Conservation (phyloP, 1,140 invertebrate species). For the Berghia stephanieae region DNA sequence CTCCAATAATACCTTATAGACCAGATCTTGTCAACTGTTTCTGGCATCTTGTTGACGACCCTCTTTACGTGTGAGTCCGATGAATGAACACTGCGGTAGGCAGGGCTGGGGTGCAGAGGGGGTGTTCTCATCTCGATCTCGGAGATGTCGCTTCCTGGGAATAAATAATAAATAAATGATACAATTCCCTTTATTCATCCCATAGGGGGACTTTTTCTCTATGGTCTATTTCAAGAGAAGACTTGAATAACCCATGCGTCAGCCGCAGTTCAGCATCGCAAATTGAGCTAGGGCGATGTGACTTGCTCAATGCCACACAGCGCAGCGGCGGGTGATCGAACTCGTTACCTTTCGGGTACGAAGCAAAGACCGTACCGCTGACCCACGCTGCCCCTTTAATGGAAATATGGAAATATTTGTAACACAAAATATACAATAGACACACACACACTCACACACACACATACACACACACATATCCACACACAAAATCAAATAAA, state of each 20-base stretch:
- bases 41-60: slow-evolving; percentile 35
- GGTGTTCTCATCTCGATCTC: slow-evolving; percentile 4
- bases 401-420: not conserved
- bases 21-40: slow-evolving; percentile 46
- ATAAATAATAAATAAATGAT: not conserved
- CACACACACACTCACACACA: not conserved
- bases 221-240: too few species aligned
- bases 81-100: slow-evolving; percentile 32
- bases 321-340: too few species aligned
- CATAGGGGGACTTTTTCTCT: too few species aligned
- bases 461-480: not conserved
- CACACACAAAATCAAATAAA: not conserved
- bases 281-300: too few species aligned
- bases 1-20: slow-evolving; percentile 43
- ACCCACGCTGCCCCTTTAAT: too few species aligned
- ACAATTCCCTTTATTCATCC: too few species aligned
- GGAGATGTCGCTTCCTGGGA: not conserved
- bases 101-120: not conserved
- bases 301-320: too few species aligned
- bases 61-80: slow-evolving; percentile 24
- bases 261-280: too few species aligned
- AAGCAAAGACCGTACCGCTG: too few species aligned
- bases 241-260: too few species aligned
- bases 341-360: too few species aligned
- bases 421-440: not conserved